A percentile compares a stretch with the other conserved stretches of the same genome.
Evolutionary conservation across 2,888 invertebrate species (phyloP).

Genomic region (Agrochola litura): DNA sequence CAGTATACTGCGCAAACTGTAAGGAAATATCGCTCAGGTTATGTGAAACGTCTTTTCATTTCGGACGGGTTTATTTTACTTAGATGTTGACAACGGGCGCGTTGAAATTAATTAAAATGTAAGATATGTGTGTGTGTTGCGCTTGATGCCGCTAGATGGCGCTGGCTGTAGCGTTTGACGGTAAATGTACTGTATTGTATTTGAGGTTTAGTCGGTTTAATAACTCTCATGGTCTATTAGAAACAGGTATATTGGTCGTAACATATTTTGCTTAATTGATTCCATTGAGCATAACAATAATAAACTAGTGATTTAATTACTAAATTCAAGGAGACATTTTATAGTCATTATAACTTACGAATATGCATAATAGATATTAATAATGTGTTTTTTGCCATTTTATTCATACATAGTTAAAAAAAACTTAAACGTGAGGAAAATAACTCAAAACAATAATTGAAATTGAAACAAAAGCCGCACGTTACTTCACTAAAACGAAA

Average conservation of each 20-base stretch:
- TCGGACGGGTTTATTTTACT: slow-evolving; percentile 58
- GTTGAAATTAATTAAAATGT: slow-evolving; percentile 60
- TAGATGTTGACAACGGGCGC: slow-evolving; percentile 55
- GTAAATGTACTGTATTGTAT: not conserved
- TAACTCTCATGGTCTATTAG: no score
- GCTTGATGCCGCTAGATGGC: slow-evolving; percentile 52
- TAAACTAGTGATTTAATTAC: not conserved
- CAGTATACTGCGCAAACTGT: slow-evolving; percentile 66
- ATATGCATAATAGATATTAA: not conserved
- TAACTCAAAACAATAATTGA: not conserved
- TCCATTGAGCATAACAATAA: not conserved
- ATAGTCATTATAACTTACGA: no score
- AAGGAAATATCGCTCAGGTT: slow-evolving; percentile 73
- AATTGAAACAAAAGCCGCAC: slow-evolving; percentile 32
- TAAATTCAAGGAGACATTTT: not conserved
- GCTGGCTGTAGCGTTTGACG: slow-evolving; percentile 22
- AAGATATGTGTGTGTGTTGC: slow-evolving; percentile 27
- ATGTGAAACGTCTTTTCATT: slow-evolving; percentile 68
- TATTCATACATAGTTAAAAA: not conserved
- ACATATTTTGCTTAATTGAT: not conserved
- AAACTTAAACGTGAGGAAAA: not conserved
- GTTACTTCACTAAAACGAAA: slow-evolving; percentile 56
- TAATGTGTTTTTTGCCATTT: no score
- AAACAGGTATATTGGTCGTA: not conserved
- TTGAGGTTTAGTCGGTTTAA: not conserved